Percentiles rank a stretch among this genome's conserved stretches.
phyloP scores from a whole-genome alignment of 1,140 invertebrate genomes.

The Spodoptera frugiperda region DNA sequence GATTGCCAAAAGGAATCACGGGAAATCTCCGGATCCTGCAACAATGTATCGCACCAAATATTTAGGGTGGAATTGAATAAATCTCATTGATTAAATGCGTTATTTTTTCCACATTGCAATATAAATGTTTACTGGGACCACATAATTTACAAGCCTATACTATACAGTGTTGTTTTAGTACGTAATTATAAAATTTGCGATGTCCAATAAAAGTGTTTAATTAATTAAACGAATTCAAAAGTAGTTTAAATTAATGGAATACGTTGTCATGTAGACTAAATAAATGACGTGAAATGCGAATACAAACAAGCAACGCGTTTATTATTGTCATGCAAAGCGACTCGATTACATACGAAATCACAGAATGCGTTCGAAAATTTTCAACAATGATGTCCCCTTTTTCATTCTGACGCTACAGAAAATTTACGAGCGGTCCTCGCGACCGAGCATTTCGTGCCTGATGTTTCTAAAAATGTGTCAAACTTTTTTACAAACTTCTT shows the following conservation, averaged over 20 bases:
- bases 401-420: conserved; percentile 84
- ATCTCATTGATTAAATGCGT: conserved; percentile 5
- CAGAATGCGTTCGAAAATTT: conserved; percentile 79
- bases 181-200: background rate
- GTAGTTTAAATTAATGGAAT: conserved; percentile 34
- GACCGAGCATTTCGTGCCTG: conserved; percentile 80
- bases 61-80: conserved; percentile 37
- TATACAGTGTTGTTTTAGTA: background rate
- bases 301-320: conserved; percentile 52
- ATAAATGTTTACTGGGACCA: background rate
- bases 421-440: conserved; percentile 81
- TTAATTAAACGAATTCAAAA: conserved; percentile 14
- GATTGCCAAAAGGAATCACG: conserved; percentile 79
- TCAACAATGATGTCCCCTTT: conserved; percentile 84
- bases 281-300: conserved; percentile 54
- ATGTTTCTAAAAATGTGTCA: conserved; percentile 86
- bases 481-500: conserved; percentile 85
- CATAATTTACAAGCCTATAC: background rate
- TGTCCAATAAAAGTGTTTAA: conserved; percentile 13
- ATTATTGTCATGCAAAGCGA: conserved; percentile 71
- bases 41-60: conserved; percentile 42
- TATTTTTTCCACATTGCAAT: background rate
- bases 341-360: conserved; percentile 75
- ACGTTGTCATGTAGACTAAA: conserved; percentile 32
- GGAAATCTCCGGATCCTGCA: conserved; percentile 59